These are phyloP conservation scores for Calyptommatus sinebrachiatus DNA, from an alignment of 2,113 vertebrate genomes.

Conservation along the genomic window DNA sequence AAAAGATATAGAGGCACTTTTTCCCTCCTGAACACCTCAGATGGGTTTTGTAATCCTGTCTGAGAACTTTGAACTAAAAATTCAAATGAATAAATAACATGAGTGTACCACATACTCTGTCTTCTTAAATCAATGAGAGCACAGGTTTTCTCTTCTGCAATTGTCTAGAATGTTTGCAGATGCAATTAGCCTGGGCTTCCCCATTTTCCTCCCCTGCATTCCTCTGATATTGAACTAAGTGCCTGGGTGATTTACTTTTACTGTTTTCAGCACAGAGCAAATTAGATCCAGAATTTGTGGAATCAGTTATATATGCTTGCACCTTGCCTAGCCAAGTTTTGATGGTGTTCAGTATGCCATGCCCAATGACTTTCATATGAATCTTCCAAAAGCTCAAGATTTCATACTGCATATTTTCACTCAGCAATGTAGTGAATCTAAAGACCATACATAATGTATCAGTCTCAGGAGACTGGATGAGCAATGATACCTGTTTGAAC, in stretches of 20 bases:
- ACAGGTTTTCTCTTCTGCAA: too few relatives aligned
- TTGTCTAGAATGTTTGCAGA: background rate
- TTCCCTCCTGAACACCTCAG: too few relatives aligned
- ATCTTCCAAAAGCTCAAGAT: slow-evolving; percentile 4
- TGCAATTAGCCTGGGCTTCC: too few relatives aligned
- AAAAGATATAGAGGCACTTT: too few relatives aligned
- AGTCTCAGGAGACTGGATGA: slow-evolving; percentile 6
- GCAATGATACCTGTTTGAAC: slow-evolving; percentile 20
- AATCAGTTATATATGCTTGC: background rate
- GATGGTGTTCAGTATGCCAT: background rate
- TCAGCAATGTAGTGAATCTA: slow-evolving; percentile 4
- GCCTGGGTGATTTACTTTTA: background rate
- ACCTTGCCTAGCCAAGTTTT: background rate
- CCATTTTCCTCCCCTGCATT: background rate
- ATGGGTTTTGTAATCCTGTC: too few relatives aligned
- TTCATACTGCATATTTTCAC: background rate
- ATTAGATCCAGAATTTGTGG: background rate
- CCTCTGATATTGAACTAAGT: background rate
- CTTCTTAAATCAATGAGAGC: background rate
- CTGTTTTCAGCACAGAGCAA: background rate
- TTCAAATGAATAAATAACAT: background rate
- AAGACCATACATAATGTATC: slow-evolving; percentile 14
- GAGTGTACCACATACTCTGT: background rate
- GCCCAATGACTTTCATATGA: background rate
- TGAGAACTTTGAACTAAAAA: too few relatives aligned